Base-by-base conservation (phyloP, 2,888 invertebrate genomes). In the Elmis aenea region DNA sequence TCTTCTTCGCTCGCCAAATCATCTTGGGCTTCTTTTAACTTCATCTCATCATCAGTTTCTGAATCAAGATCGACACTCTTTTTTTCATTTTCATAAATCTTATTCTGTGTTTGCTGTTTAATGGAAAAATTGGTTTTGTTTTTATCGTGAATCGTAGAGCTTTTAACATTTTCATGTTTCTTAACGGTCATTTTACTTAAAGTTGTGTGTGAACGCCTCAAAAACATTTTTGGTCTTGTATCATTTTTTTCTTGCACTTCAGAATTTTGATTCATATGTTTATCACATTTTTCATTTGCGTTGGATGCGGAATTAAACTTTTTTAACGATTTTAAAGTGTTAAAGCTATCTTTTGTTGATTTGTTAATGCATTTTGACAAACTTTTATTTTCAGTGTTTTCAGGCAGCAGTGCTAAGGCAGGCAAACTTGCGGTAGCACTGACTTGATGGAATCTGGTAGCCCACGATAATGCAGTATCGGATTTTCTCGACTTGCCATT, bases 341-440 rank as follows among this genome's bases (percentile, higher is more conserved):
- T 66, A 2, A 65, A 42, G 46, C 63, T 64, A 21, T 67, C 64
- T 50, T 66, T 67, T 9, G 59, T 60, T 24, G 56, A 46, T 9
- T 40, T 49, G 27, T 50, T 48, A 3, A 40, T 14, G 3, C 27
- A 16, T 11, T 38, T 28, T 37, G 22, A 6, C 6, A 18, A 16
- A 11, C 12, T 11, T n/a, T 38, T 40, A 10, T 32, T 35, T 11
- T 59, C 59, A 9, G 41, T 43, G 21, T 48, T 50, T 48, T 69
- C 70, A 1, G 66, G 66, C n/a, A 68, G 45, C 6, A 69, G 42
- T 8, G 68, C 81, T 25, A 89, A 63, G 0, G 87, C 85, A 1
- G 89, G 89, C 31, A 89, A 63, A 45, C 88, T 88, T 0, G 84
- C 83, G 1, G 89, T 88, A 0, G 87, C 85, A 2, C 85, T 86